A percentile compares a stretch with the other conserved stretches of the same genome.
These are phyloP conservation scores for Camelus bactrianus DNA, from an alignment of 2,113 vertebrate genomes.

Conservation along the genomic window DNA sequence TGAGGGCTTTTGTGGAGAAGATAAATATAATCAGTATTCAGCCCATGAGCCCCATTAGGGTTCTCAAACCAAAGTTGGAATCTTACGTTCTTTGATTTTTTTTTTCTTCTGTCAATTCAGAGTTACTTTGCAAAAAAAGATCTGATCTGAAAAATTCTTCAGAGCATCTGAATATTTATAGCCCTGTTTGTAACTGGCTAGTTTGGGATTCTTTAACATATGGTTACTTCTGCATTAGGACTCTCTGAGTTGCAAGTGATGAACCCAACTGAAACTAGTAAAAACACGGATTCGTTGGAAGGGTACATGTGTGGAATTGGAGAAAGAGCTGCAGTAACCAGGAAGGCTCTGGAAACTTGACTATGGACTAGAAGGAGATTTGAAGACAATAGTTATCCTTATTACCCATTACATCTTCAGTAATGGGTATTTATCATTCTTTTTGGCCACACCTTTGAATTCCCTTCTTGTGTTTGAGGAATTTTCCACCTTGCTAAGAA, in stretches of 20 bases:
- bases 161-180: not conserved
- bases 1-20: conserved; percentile 45
- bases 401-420: too few species aligned
- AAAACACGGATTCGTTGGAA: not conserved
- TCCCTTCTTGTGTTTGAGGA: not conserved
- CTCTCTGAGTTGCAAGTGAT: not conserved
- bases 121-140: conserved; percentile 5
- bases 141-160: not conserved
- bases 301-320: not conserved
- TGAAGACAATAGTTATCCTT: not conserved
- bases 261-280: not conserved
- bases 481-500: not conserved
- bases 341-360: not conserved
- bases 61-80: conserved; percentile 21
- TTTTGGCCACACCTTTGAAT: not conserved
- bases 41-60: not conserved
- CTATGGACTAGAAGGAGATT: not conserved
- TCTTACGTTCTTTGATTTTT: not conserved
- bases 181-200: not conserved
- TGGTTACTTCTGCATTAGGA: not conserved
- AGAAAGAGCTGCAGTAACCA: not conserved
- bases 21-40: not conserved
- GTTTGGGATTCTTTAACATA: not conserved
- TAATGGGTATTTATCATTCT: not conserved
- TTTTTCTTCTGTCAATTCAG: not conserved